Evolutionary conservation across 2,888 invertebrate genomes (phyloP).

Genomic region (Lasioglossum lativentre): DNA sequence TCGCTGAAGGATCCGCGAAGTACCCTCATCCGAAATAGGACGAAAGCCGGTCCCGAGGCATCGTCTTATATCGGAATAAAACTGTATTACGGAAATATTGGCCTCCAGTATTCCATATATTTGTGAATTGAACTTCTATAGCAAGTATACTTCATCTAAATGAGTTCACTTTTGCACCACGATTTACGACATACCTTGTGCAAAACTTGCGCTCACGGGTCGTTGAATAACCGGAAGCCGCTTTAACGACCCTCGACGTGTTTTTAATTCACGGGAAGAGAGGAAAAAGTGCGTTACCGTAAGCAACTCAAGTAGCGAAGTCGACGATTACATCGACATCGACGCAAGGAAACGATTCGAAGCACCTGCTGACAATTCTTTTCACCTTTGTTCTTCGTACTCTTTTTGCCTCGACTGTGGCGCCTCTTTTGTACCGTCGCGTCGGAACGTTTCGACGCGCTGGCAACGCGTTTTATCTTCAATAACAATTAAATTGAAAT

Average conservation of each 20-base stretch:
- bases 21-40: no score
- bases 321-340: neutral
- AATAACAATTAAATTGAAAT: slow-evolving; percentile 9
- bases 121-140: neutral
- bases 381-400: neutral
- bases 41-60: no score
- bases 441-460: neutral
- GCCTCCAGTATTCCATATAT: neutral
- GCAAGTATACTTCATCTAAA: neutral
- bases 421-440: neutral
- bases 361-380: neutral
- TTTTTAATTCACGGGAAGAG: neutral
- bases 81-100: no score
- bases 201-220: neutral
- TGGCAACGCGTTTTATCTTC: neutral
- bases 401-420: neutral
- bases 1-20: no score
- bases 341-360: neutral
- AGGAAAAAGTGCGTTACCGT: neutral
- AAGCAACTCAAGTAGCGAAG: slow-evolving; percentile 3
- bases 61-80: no score
- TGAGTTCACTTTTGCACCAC: neutral
- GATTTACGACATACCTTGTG: neutral
- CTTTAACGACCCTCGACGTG: neutral
- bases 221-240: slow-evolving; percentile 20